Conservation (phyloP, 2,888 invertebrate species). For the Galerucella calmariensis region DNA sequence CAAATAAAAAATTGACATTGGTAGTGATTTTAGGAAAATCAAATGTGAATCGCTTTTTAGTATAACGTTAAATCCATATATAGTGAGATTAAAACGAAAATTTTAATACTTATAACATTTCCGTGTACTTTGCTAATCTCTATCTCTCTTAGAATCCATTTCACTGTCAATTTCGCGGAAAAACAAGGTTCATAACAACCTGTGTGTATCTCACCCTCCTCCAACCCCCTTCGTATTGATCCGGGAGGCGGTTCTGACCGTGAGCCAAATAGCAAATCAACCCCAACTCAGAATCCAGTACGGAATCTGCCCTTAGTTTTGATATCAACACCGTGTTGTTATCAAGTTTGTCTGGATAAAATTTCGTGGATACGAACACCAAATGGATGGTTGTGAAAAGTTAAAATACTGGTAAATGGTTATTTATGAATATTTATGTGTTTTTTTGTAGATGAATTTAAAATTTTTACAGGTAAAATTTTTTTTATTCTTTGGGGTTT, state of each 20-base stretch:
- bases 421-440: background rate
- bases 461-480: background rate
- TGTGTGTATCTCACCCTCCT: slow-evolving; percentile 3
- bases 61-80: too few species aligned
- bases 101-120: too few species aligned
- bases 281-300: slow-evolving; percentile 50
- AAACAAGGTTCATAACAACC: slow-evolving; percentile 14
- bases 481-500: background rate
- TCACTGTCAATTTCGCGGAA: background rate
- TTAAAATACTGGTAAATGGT: background rate
- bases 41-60: too few species aligned
- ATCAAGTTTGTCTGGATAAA: background rate
- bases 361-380: background rate
- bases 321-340: slow-evolving; percentile 11
- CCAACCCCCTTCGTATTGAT: slow-evolving; percentile 42
- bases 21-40: too few species aligned
- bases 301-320: slow-evolving; percentile 27
- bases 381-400: background rate
- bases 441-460: background rate
- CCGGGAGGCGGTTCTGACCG: slow-evolving; percentile 50
- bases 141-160: background rate
- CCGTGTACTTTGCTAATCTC: too few species aligned
- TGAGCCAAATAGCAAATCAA: slow-evolving; percentile 53
- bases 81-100: too few species aligned
- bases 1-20: too few species aligned